Base-by-base conservation (phyloP, 2,797 vertebrate genomes). In the Melanotaenia nigrans region DNA sequence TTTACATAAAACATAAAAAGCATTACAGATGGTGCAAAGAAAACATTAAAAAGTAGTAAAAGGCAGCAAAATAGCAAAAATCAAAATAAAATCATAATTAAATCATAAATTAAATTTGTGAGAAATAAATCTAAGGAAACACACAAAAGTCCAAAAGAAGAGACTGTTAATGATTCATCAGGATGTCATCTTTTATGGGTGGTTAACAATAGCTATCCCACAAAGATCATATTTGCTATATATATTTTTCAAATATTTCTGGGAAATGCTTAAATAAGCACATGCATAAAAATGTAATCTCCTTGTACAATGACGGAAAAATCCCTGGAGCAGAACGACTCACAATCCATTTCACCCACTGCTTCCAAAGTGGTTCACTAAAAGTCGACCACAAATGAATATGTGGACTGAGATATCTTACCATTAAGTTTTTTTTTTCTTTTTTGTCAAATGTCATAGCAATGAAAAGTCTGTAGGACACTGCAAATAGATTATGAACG, bases 381-480 rank as follows among this genome's bases (percentile, higher is more conserved):
- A 76, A 82, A 85, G 85, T 89, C 56, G 20, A 82, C 70, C 1
- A 38, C 79, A 85, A 88, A 89, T 80, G 58, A 90, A 87, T 71
- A 82, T 71, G 75, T 55, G 30, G 69, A 71, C 77, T 77, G 82
- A 85, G 85, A 90, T 90, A 89, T 82, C 79, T 86, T 84, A 89
- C 81, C 84, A 81, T 91, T 85, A 85, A 47, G 68, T 82, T 88
- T 85, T 76, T n/a, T 65, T 38, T 65, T 55, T 35, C 35, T 57
- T 36, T 72, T 79, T 82, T 71, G 84, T 89, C 86, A 92, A 92
- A 93, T 92, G 92, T 92, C 91, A 93, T 68, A 77, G 81, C 90
- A 87, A 91, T 92, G 83, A 89, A 90, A 89, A 81, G 82, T 92
- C 85, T 79, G 83, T 86, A 87, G 85, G 85, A 89, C 81, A 88